Base-by-base conservation (phyloP, 2,797 vertebrate species). In the Ptychobarbus kaznakovi region DNA sequence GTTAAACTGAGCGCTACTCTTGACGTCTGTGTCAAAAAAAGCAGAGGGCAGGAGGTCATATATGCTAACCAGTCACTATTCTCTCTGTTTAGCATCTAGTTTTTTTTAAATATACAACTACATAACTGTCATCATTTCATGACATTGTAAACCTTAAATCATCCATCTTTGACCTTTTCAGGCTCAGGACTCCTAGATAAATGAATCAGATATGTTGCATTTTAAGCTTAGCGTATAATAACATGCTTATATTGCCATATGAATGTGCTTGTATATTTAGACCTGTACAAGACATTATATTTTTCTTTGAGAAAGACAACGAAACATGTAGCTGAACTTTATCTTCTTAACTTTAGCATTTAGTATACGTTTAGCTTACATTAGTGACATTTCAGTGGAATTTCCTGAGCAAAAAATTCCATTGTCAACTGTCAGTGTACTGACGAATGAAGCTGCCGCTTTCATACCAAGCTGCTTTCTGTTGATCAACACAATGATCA, bases 1-100 rank as follows among this genome's bases (percentile, higher is more conserved):
- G 95, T 95, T 95, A 95, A 95, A 96, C 95, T 93, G 93, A 93
- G 94, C 93, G 91, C 94, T 93, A 88, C 84, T 86, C 69, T 87
- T 82, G 80, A 88, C 82, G 89, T 91, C 92, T 86, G 49, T 84
- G 89, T 90, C 88, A 89, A 93, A 92, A 80, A 93, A 92, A 92
- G 91, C 91, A 94, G 94, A 94, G 93, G 94, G 94, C 93, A 91
- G 92, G 94, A 91, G 94, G 95, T 95, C 93, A 90, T 90, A 91
- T 88, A 81, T 61, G 77, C 89, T 86, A 13, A n/a, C 25, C 32
- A 61, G 66, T 5, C 4, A 44, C 42, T 58, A 56, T 77, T 16
- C 11, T 25, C 38, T 10, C 56, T 18, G 18, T 83, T 76, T 42
- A 32, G 13, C 5, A 13, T 49, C 40, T 80, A 49, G 10, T 15